Evolutionary conservation across 2,888 invertebrate genomes (phyloP).

Genomic region (Ernsta delagoae): DNA sequence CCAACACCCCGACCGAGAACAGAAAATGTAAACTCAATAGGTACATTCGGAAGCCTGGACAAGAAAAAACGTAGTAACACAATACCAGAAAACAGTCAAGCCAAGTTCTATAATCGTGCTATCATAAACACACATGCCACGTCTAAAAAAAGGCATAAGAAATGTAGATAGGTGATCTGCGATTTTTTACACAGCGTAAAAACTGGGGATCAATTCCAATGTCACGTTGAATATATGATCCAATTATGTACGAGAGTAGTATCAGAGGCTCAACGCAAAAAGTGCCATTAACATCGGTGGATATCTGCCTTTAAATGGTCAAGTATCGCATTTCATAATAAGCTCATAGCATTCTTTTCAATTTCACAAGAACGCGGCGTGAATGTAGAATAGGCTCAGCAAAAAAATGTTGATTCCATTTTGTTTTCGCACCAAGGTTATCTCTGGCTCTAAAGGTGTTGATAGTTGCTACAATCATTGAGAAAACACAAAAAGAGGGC

Average conservation of each 20-base stretch:
- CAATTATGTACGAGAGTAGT: conserved; percentile 31
- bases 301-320: conserved; percentile 35
- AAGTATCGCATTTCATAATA: conserved; percentile 38
- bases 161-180: conserved; percentile 20
- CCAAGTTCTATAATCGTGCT: conserved; percentile 13
- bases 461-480: not conserved
- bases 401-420: not conserved
- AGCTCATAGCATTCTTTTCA: conserved; percentile 32
- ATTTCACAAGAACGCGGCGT: conserved; percentile 19
- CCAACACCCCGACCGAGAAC: no score
- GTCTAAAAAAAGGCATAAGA: conserved; percentile 14
- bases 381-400: conserved; percentile 2
- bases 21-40: no score
- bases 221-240: conserved; percentile 38
- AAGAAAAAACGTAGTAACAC: not conserved
- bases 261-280: conserved; percentile 33
- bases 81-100: not conserved
- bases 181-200: conserved; percentile 31
- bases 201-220: conserved; percentile 34
- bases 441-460: not conserved
- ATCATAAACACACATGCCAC: not conserved
- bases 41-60: no score
- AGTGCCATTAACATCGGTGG: conserved; percentile 32
- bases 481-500: not conserved
- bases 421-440: not conserved